These are phyloP conservation scores for Nerophis lumbriciformis DNA, from an alignment of 2,113 vertebrate species.

Conservation along the genomic window DNA sequence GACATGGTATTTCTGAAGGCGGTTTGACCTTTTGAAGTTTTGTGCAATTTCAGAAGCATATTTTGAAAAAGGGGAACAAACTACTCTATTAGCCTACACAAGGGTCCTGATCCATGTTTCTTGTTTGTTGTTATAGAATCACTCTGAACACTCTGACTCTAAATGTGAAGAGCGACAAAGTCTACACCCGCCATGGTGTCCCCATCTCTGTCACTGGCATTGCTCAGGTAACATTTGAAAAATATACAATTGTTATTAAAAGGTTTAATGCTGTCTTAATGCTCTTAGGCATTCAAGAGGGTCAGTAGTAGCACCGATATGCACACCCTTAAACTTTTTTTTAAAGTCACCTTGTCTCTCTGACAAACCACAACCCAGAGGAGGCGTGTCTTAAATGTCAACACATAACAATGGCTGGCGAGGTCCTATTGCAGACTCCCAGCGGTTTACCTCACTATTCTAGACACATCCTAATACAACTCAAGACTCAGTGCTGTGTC, in stretches of 20 bases:
- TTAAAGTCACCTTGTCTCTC: too few relatives aligned
- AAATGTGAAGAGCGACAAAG: slow-evolving; percentile 93
- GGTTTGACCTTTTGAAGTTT: too few relatives aligned
- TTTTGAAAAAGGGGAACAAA: too few relatives aligned
- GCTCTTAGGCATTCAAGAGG: not conserved
- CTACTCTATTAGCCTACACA: too few relatives aligned
- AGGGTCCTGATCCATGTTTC: not conserved
- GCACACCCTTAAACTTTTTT: too few relatives aligned
- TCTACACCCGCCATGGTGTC: slow-evolving; percentile 90
- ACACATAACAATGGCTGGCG: not conserved
- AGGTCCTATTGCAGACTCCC: too few relatives aligned
- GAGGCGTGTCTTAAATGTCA: not conserved
- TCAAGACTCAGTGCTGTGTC: not conserved
- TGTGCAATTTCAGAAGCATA: too few relatives aligned
- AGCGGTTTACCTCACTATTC: too few relatives aligned
- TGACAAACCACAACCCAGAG: not conserved
- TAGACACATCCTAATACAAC: too few relatives aligned
- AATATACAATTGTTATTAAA: not conserved
- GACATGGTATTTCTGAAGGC: too few relatives aligned
- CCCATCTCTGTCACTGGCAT: slow-evolving; percentile 94
- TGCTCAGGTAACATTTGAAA: slow-evolving; percentile 76
- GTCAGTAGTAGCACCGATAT: too few relatives aligned
- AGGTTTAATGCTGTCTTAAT: not conserved
- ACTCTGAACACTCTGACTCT: slow-evolving; percentile 88
- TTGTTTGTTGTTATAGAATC: slow-evolving; percentile 69